Evolutionary conservation across 2,113 vertebrate genomes (phyloP).

Genomic region (Otus sunia): DNA sequence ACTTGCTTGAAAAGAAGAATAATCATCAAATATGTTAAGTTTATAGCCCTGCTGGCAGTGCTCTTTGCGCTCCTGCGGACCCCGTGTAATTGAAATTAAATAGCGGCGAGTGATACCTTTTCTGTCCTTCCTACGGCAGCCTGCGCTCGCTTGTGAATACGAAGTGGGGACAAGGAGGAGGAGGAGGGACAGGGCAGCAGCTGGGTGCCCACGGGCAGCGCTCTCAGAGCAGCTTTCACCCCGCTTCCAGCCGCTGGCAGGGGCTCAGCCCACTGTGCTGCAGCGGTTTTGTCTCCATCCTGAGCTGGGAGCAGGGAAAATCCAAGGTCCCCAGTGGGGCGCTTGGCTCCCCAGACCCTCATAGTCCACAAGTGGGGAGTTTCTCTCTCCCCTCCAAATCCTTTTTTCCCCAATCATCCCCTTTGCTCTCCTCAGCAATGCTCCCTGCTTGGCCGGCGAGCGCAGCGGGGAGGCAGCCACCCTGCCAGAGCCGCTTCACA

Average conservation of each 20-base stretch:
- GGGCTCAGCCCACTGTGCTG: fast-evolving
- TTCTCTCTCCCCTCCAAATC: not conserved
- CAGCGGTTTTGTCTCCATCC: fast-evolving
- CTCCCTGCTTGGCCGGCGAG: not conserved
- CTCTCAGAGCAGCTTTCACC: not conserved
- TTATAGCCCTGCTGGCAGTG: not conserved
- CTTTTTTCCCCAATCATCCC: not conserved
- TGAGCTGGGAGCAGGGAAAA: fast-evolving
- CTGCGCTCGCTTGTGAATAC: fast-evolving
- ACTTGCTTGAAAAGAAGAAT: not conserved
- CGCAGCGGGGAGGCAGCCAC: not conserved
- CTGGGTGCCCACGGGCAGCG: not conserved
- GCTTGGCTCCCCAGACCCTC: not conserved
- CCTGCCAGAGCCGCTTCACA: not conserved
- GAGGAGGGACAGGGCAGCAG: not conserved
- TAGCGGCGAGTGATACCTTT: not conserved
- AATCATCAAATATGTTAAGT: not conserved
- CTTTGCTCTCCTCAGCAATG: not conserved
- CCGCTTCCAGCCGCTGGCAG: fast-evolving
- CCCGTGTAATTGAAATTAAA: not conserved
- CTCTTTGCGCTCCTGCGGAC: not conserved
- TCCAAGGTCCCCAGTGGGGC: not conserved
- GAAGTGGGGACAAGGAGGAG: fast-evolving
- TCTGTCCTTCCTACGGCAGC: not conserved
- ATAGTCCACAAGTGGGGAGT: fast-evolving